Conservation (phyloP, 2,888 invertebrate species). For the Syrphus vitripennis region DNA sequence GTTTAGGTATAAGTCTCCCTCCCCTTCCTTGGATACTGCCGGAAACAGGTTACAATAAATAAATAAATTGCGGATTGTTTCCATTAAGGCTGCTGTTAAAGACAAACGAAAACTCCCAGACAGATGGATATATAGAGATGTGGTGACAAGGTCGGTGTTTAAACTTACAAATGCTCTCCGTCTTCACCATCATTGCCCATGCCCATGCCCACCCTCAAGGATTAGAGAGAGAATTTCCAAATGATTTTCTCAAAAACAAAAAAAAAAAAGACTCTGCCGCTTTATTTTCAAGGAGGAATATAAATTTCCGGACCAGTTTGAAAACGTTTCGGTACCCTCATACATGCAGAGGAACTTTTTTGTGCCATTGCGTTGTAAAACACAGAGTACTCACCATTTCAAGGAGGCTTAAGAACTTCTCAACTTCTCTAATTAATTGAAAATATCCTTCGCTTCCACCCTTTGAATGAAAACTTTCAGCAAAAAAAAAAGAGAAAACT, state of each 20-base stretch:
- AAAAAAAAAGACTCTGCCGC: too few species aligned
- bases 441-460: conserved; percentile 52
- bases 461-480: conserved; percentile 16
- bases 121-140: conserved; percentile 32
- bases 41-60: conserved; percentile 55
- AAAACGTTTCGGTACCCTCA: conserved; percentile 2
- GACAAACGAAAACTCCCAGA: conserved; percentile 27
- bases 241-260: not conserved
- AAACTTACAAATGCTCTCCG: not conserved
- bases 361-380: conserved; percentile 3
- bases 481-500: too few species aligned
- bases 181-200: not conserved
- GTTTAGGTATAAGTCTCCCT: not conserved
- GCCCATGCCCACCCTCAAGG: not conserved
- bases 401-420: conserved; percentile 53
- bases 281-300: conserved; percentile 6
- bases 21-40: not conserved
- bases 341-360: conserved; percentile 35
- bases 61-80: conserved; percentile 65
- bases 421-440: conserved; percentile 69
- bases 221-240: not conserved
- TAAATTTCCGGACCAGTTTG: conserved; percentile 5
- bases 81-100: conserved; percentile 25
- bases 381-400: conserved; percentile 39
- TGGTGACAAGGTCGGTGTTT: conserved; percentile 57